These are phyloP conservation scores for Hemithea aestivaria DNA, from an alignment of 2,888 invertebrate genomes.

Conservation along the genomic window DNA sequence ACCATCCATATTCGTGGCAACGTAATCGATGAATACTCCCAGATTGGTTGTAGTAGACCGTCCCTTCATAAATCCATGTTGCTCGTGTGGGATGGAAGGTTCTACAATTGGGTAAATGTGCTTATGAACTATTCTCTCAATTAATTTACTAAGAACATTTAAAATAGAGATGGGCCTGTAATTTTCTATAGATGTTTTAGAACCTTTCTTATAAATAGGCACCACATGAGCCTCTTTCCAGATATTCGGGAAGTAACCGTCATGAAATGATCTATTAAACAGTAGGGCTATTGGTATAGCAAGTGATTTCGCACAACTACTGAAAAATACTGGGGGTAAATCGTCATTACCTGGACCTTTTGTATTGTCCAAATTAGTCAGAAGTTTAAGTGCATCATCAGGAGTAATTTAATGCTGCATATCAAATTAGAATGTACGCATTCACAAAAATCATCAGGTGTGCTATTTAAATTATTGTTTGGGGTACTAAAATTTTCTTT, in stretches of 20 bases:
- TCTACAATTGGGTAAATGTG: neutral
- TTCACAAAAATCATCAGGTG: neutral
- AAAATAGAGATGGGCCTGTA: constrained; percentile 15
- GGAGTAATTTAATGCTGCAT: neutral
- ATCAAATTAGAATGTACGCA: neutral
- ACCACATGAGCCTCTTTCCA: constrained; percentile 15
- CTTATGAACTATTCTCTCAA: constrained; percentile 13
- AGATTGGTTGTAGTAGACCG: neutral
- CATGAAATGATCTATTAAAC: neutral
- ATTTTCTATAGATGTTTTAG: constrained; percentile 4
- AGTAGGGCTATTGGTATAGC: neutral
- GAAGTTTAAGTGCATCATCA: neutral
- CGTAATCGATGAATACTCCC: neutral
- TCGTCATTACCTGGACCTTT: neutral
- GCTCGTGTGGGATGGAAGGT: neutral
- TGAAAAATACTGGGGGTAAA: neutral
- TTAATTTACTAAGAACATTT: constrained; percentile 10
- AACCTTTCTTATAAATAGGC: constrained; percentile 13
- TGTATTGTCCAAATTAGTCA: neutral
- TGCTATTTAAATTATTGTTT: neutral
- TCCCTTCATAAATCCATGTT: neutral
- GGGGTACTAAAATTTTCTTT: constrained; percentile 1
- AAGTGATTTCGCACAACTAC: neutral
- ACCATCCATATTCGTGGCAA: neutral
- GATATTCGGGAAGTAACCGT: constrained; percentile 5